Evolutionary conservation across 92 coral and sea anemone species (phyloP), one percentile per base, ranked within the genome.

Genomic region (Palythoa grandiflora): DNA sequence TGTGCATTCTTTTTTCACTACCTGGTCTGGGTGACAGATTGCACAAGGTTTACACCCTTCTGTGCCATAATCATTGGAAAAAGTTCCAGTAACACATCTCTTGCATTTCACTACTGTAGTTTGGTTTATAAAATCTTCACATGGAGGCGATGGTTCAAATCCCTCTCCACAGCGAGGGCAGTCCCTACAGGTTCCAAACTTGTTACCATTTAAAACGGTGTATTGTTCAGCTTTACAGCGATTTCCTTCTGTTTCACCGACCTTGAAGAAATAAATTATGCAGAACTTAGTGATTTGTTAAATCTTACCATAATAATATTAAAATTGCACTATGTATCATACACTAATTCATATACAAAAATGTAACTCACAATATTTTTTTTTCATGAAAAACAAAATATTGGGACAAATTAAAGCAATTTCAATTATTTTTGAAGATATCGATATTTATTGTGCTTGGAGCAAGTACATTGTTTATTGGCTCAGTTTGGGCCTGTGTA

Each of bases 11-110:
- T 60, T 71, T 53, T 87, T 88, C 3, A 88, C 91, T 72, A 75
- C 89, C 57, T 95, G 93, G 50, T 94, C 96, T 52, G 87, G 70
- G 21, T 89, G 57, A 74, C 98, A 95, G 19, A 5, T 52, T 50
- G 91, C 38, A 51, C 98, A 95, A 1, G 83, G 73, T 39, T 80
- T 77, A 71, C 98, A 94, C 12, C 84, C 37, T 12, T 81, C 73
- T 21, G 78, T 88, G 12, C 84, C 94, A 3, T n/a, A 36, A 12
- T 75, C 71, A 10, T 74, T 61, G n/a, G 96, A 93, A 66, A 71
- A 93, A 0, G 90, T 91, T 7, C 96, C 98, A 70, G 12, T 16
- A 10, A 70, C 11, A 70, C 98, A 94, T 63, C 53, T 9, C 15
- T 65, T 7, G 78, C 98, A 94, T 40, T 38, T 68, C 13, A 72